Conservation (phyloP, 2,113 vertebrate species). For the Engraulis encrasicolus region DNA sequence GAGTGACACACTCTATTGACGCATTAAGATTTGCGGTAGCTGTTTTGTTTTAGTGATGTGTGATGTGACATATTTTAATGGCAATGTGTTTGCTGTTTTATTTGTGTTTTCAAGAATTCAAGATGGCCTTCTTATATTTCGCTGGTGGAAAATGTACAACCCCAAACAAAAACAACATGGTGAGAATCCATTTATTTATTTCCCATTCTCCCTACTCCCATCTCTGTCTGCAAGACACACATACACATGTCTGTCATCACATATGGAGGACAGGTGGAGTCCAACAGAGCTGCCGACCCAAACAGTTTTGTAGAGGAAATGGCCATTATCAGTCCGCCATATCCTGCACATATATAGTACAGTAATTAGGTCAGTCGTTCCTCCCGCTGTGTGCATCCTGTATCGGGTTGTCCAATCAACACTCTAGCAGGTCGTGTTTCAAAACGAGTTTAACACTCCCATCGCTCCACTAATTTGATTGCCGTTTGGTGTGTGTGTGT, state of each 20-base stretch:
- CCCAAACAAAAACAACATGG: slow-evolving; percentile 98
- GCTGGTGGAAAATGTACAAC: slow-evolving; percentile 99
- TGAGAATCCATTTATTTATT: slow-evolving; percentile 63
- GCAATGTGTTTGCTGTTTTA: neutral
- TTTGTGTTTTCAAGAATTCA: slow-evolving; percentile 84
- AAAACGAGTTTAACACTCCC: neutral
- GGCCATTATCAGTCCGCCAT: neutral
- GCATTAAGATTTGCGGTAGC: neutral
- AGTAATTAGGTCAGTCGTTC: neutral
- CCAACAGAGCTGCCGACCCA: neutral
- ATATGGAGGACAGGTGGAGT: no score
- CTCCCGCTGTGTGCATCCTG: neutral
- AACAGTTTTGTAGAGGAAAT: neutral
- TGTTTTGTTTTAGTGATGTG: slow-evolving; percentile 19
- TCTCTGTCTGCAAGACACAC: neutral
- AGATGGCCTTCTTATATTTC: slow-evolving; percentile 98
- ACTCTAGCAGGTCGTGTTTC: neutral
- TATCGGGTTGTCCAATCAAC: neutral
- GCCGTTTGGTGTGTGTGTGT: neutral
- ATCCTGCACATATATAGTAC: neutral
- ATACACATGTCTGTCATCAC: neutral
- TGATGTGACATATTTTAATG: neutral
- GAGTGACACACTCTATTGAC: neutral
- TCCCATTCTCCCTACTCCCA: neutral
- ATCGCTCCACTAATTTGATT: neutral